Evolutionary conservation across 2,888 invertebrate genomes (phyloP).

Genomic region (Carabus problematicus): DNA sequence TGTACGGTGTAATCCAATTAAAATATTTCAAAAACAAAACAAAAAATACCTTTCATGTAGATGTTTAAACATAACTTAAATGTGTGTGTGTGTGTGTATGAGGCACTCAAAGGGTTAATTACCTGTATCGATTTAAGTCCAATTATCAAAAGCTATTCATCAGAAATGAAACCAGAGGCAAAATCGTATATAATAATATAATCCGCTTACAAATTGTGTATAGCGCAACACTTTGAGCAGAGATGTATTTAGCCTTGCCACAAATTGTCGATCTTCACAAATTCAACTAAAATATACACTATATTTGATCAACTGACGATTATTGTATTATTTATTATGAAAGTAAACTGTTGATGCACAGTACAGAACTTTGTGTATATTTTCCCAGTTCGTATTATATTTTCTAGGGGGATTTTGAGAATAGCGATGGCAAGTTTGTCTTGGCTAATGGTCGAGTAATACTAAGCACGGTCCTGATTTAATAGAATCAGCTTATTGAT

Average conservation of each 20-base stretch:
- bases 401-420: too few species aligned
- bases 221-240: not conserved
- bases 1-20: too few species aligned
- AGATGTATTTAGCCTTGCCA: not conserved
- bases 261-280: not conserved
- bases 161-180: conserved; percentile 2
- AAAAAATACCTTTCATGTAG: too few species aligned
- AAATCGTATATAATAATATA: not conserved
- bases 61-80: too few species aligned
- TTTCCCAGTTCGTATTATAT: too few species aligned
- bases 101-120: conserved; percentile 1
- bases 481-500: too few species aligned
- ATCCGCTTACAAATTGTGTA: not conserved
- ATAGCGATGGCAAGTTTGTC: too few species aligned
- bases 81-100: too few species aligned
- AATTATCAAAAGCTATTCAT: not conserved
- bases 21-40: too few species aligned
- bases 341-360: not conserved
- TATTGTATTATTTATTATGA: not conserved
- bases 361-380: too few species aligned
- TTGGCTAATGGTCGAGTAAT: too few species aligned
- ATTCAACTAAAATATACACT: not conserved
- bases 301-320: not conserved
- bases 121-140: not conserved
- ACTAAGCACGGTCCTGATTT: too few species aligned